These are phyloP conservation scores for Champsocephalus esox DNA, from an alignment of 2,797 vertebrate genomes.

Conservation along the genomic window DNA sequence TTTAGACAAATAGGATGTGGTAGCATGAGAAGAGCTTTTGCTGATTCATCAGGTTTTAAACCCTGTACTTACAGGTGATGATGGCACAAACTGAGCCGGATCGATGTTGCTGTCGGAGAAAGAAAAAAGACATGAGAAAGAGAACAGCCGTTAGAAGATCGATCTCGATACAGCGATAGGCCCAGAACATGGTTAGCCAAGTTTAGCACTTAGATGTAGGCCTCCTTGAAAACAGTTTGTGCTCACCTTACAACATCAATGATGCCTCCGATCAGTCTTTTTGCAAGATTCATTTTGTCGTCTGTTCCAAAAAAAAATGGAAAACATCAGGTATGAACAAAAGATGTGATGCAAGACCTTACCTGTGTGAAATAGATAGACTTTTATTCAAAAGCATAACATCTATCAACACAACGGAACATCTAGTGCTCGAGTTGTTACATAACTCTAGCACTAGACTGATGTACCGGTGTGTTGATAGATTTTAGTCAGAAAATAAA, in stretches of 20 bases:
- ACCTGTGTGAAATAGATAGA: no score
- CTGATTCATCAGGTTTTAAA: not conserved
- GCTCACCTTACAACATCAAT: conserved; percentile 72
- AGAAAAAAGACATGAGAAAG: not conserved
- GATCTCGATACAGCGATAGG: not conserved
- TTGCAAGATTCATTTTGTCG: conserved; percentile 67
- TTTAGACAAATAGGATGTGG: not conserved
- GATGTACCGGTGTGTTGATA: no score
- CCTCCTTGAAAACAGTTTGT: not conserved
- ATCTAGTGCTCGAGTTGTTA: no score
- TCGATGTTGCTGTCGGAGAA: conserved; percentile 75
- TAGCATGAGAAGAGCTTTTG: not conserved
- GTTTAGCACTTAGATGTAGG: conserved; percentile 29
- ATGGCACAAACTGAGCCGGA: conserved; percentile 60
- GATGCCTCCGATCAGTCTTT: conserved; percentile 65
- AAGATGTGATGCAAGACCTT: not conserved
- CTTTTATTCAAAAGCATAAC: not conserved
- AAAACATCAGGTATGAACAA: not conserved
- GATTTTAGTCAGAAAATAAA: no score
- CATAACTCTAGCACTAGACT: no score
- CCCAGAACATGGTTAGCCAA: not conserved
- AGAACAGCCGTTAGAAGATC: not conserved
- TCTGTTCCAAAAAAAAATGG: not conserved
- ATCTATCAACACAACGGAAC: not conserved
- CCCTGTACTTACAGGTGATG: conserved; percentile 77